Percentiles rank a stretch among this genome's conserved stretches.
These are phyloP conservation scores for Drosophila mimica DNA, from an alignment of 2,888 invertebrate genomes.

Conservation along the genomic window DNA sequence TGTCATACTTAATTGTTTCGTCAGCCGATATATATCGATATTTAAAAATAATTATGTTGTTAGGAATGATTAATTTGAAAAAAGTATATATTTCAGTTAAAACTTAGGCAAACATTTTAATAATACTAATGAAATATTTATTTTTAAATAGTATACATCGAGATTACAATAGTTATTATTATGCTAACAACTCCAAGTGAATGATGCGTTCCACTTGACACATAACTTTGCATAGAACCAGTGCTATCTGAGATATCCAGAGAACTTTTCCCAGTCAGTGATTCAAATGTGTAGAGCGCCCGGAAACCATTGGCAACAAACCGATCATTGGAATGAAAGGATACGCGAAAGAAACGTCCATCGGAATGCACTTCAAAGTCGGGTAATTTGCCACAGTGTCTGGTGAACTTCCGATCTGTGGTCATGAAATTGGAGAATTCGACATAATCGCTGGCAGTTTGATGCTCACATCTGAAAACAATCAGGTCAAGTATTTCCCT, in stretches of 20 bases:
- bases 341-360: constrained; percentile 96
- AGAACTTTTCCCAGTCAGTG: constrained; percentile 37
- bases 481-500: not conserved
- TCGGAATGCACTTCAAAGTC: constrained; percentile 94
- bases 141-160: not conserved
- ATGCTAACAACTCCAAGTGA: not conserved
- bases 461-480: constrained; percentile 91
- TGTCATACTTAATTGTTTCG: not conserved
- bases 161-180: constrained; percentile 6
- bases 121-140: not conserved
- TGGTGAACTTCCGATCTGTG: constrained; percentile 94
- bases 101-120: not conserved
- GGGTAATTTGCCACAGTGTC: constrained; percentile 91
- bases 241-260: constrained; percentile 29
- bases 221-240: constrained; percentile 77
- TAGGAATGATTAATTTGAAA: not conserved
- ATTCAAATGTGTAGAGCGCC: constrained; percentile 94
- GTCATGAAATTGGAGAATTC: constrained; percentile 98
- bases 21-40: constrained; percentile 6
- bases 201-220: constrained; percentile 25
- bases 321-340: constrained; percentile 96
- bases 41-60: not conserved
- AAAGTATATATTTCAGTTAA: not conserved
- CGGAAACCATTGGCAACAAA: constrained; percentile 97
- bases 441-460: constrained; percentile 97